A percentile compares a stretch with the other conserved stretches of the same genome.
These are phyloP conservation scores for Tryphoninae sp. DNA, from an alignment of 2,888 invertebrate genomes.

Conservation along the genomic window DNA sequence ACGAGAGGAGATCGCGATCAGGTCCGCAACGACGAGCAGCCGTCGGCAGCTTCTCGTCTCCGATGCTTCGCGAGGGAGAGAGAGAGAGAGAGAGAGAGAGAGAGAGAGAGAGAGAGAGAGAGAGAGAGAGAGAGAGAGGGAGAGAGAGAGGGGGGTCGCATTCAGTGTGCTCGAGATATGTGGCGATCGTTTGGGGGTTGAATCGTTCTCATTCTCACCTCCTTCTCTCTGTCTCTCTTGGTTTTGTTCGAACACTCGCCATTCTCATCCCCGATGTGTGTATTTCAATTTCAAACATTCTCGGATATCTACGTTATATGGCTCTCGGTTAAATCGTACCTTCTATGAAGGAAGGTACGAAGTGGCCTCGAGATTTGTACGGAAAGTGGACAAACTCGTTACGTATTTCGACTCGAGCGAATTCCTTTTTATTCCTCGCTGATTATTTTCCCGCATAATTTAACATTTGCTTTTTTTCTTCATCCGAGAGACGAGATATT, in stretches of 20 bases:
- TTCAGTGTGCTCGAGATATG: conserved; percentile 49
- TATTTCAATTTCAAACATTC: conserved; percentile 17
- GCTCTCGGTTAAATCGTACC: no score
- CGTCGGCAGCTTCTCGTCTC: conserved; percentile 12
- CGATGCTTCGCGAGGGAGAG: not conserved
- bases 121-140: no score
- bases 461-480: conserved; percentile 23
- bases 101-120: no score
- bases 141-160: conserved; percentile 1
- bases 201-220: conserved; percentile 17
- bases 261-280: not conserved
- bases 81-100: no score
- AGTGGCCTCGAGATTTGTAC: not conserved
- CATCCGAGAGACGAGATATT: conserved; percentile 41
- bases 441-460: conserved; percentile 52
- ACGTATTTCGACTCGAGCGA: conserved; percentile 1
- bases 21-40: conserved; percentile 34
- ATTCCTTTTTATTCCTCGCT: conserved; percentile 5
- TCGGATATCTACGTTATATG: not conserved
- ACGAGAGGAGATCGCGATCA: conserved; percentile 62
- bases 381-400: conserved; percentile 26
- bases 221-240: no score
- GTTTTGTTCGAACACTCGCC: not conserved
- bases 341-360: not conserved
- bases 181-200: conserved; percentile 59